Evolutionary conservation across 2,888 invertebrate genomes (phyloP).

Genomic region (Melipona beecheii): DNA sequence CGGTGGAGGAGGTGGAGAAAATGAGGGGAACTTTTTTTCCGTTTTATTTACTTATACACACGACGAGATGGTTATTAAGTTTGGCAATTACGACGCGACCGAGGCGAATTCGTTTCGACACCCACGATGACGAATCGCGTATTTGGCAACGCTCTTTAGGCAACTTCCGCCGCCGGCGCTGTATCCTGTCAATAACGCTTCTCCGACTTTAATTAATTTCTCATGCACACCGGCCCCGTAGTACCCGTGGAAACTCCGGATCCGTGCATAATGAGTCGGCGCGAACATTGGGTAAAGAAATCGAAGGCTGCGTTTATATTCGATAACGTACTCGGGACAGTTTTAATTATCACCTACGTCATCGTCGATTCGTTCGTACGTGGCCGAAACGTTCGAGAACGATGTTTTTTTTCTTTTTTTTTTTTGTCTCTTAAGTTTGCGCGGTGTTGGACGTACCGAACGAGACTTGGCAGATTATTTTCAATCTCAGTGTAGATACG

Average conservation of each 20-base stretch:
- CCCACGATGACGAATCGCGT: conserved; percentile 56
- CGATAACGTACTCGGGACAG: conserved; percentile 6
- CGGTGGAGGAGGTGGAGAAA: too few relatives aligned
- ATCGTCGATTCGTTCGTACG: too few relatives aligned
- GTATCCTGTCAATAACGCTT: conserved; percentile 47
- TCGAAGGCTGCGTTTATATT: conserved; percentile 37
- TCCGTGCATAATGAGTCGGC: conserved; percentile 61
- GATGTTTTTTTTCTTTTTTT: too few relatives aligned
- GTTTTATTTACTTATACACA: background rate
- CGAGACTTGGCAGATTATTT: too few relatives aligned
- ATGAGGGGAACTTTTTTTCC: background rate
- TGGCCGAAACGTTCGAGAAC: too few relatives aligned
- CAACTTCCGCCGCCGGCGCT: conserved; percentile 60
- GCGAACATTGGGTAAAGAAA: conserved; percentile 62
- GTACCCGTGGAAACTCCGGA: conserved; percentile 59
- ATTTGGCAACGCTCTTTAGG: conserved; percentile 68
- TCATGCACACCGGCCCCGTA: conserved; percentile 55
- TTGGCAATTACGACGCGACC: conserved; percentile 15
- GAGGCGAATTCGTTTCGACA: conserved; percentile 58
- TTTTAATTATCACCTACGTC: background rate
- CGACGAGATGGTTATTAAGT: background rate
- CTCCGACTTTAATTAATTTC: conserved; percentile 68
- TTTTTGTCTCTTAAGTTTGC: too few relatives aligned
- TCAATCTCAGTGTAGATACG: too few relatives aligned
- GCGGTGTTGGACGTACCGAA: too few relatives aligned